These are phyloP conservation scores for Seira sanloemensis DNA, from an alignment of 2,888 invertebrate species.

Conservation along the genomic window DNA sequence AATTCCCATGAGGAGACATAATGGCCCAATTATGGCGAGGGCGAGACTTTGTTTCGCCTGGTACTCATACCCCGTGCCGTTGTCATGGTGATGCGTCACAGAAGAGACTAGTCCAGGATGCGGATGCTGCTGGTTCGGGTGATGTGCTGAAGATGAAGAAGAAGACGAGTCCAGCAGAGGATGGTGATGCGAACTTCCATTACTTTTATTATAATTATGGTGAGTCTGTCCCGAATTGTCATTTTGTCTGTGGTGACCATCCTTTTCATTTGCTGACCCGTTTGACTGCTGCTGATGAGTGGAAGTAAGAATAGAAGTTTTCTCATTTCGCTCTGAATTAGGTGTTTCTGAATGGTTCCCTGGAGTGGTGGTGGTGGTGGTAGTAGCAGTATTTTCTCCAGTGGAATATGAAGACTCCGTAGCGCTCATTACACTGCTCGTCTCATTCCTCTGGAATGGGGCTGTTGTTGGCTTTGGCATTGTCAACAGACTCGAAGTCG, in stretches of 20 bases:
- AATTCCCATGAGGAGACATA: conserved; percentile 66
- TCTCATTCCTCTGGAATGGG: conserved; percentile 21
- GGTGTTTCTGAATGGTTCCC: conserved; percentile 40
- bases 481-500: not conserved
- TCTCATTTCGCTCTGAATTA: conserved; percentile 17
- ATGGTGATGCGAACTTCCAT: conserved; percentile 44
- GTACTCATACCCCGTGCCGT: conserved; percentile 40
- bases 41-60: conserved; percentile 59
- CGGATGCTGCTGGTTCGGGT: conserved; percentile 26
- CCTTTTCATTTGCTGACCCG: conserved; percentile 1
- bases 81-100: conserved; percentile 39
- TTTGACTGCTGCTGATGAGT: conserved; percentile 16
- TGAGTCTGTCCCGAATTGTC: conserved; percentile 38
- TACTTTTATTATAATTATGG: conserved; percentile 52
- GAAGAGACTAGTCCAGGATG: conserved; percentile 38
- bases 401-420: not conserved
- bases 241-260: conserved; percentile 20
- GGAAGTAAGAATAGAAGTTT: conserved; percentile 9
- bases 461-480: not conserved
- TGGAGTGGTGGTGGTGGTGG: conserved; percentile 25
- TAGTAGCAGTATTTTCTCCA: conserved; percentile 36
- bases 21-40: conserved; percentile 68
- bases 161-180: conserved; percentile 39
- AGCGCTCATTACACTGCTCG: conserved; percentile 4
- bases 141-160: conserved; percentile 23